Conservation (phyloP, 2,888 invertebrate genomes). For the Nemotelus nigrinus region DNA sequence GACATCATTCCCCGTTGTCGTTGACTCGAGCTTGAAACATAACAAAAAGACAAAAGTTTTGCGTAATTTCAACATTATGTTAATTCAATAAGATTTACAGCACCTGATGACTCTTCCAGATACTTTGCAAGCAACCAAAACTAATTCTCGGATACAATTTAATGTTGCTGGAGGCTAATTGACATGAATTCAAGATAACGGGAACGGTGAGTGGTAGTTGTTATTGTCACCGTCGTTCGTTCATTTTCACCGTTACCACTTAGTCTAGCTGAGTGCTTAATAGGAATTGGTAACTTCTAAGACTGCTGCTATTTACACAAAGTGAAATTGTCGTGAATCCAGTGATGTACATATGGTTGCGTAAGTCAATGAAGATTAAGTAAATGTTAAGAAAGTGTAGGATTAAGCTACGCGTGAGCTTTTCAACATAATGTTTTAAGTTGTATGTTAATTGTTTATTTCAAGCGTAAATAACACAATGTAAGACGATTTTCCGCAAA, state of each 20-base stretch:
- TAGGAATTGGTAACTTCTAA: constrained; percentile 7
- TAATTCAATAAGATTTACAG: constrained; percentile 41
- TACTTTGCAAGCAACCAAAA: constrained; percentile 37
- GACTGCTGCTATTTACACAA: not conserved
- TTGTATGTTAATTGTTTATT: no score
- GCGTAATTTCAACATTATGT: constrained; percentile 44
- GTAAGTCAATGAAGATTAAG: no score
- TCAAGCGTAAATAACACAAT: no score
- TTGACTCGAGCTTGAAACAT: not conserved
- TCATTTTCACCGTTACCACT: not conserved
- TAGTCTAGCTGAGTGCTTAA: constrained; percentile 18
- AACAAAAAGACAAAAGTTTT: constrained; percentile 38
- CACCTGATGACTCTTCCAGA: constrained; percentile 39
- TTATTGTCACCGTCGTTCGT: constrained; percentile 6
- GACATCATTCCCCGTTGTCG: no score
- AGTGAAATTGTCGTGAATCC: not conserved
- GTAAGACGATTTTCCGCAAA: no score
- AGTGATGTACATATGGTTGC: no score
- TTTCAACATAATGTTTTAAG: no score
- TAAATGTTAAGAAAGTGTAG: no score
- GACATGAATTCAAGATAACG: constrained; percentile 16
- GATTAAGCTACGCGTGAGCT: no score
- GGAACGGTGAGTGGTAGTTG: constrained; percentile 25
- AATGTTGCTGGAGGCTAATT: constrained; percentile 43
- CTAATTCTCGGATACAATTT: constrained; percentile 42